These are phyloP conservation scores for Phengaris arion DNA, from an alignment of 2,888 invertebrate genomes.

Conservation along the genomic window DNA sequence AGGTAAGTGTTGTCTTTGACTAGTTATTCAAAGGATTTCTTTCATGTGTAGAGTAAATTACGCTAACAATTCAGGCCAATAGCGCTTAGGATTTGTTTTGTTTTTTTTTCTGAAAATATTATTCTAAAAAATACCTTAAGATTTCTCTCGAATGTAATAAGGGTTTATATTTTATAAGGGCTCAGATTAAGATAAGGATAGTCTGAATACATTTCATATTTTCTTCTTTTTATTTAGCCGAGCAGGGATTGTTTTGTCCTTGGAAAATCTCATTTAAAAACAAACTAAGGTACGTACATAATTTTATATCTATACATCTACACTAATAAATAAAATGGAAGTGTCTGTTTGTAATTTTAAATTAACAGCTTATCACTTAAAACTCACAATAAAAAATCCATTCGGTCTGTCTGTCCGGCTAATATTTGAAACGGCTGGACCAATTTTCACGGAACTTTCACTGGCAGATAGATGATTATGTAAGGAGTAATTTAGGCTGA, in stretches of 20 bases:
- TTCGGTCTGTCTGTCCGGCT: too few species aligned
- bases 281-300: not conserved
- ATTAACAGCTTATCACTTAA: too few species aligned
- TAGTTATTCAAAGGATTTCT: constrained; percentile 29
- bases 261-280: not conserved
- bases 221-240: not conserved
- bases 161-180: constrained; percentile 11
- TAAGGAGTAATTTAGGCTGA: too few species aligned
- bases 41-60: not conserved
- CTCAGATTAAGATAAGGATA: constrained; percentile 1
- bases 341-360: too few species aligned
- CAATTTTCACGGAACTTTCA: too few species aligned
- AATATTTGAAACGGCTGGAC: too few species aligned
- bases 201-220: constrained; percentile 3
- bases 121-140: not conserved
- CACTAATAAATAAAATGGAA: too few species aligned
- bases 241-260: not conserved
- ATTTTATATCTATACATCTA: too few species aligned
- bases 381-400: too few species aligned
- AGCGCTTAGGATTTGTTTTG: not conserved
- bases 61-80: constrained; percentile 1
- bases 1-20: constrained; percentile 33
- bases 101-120: not conserved
- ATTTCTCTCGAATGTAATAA: not conserved
- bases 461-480: too few species aligned